Base-by-base conservation (phyloP, 2,797 vertebrate genomes). In the Xerus rutilus region DNA sequence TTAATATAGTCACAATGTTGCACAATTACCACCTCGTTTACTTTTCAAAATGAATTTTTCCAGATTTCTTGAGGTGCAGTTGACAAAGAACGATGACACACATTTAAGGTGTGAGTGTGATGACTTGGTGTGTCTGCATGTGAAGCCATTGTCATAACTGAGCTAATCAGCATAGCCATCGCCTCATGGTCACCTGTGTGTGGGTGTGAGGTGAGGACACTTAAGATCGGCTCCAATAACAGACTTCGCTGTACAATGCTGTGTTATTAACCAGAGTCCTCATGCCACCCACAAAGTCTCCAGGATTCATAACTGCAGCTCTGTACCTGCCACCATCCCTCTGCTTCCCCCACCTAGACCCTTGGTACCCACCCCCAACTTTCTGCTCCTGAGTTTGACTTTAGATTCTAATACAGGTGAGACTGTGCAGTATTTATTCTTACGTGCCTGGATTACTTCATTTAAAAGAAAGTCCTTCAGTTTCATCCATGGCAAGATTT, bases 261-360 rank as follows among this genome's bases (percentile, higher is more conserved):
- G 6, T 0, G 54, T 35, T 85, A 35, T 32, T 49, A 70, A 32
- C 72, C 20, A 7, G 1, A 1, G 52, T 18, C 54, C 1, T 8
- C 10, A 10, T 12, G 14, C 20, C 11, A 15, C 18, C 28, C 15
- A 15, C 2, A 6, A 6, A 59, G 52, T 23, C 65, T n/a, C 73
- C 70, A 45, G 64, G 64, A 78, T n/a, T 59, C 21, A 47, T n/a
- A n/a, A 49, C 39, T 32, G 49, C 47, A 74, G 28, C 5, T 8
- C 32, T 23, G 23, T 82, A 7, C 15, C 32, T 52, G n/a, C 23
- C 21, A 5, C 64, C 1, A n/a, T 20, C 3, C 20, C 72, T 39
- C 20, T 13, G 3, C 1, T 1, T 12, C 25, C 43, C 45, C 13
- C 3, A 0, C 0, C 1, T 10, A 21, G 52, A 15, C 25, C 72